These are phyloP conservation scores for Tetramorium bicarinatum DNA, from an alignment of 2,888 invertebrate species.

Conservation along the genomic window DNA sequence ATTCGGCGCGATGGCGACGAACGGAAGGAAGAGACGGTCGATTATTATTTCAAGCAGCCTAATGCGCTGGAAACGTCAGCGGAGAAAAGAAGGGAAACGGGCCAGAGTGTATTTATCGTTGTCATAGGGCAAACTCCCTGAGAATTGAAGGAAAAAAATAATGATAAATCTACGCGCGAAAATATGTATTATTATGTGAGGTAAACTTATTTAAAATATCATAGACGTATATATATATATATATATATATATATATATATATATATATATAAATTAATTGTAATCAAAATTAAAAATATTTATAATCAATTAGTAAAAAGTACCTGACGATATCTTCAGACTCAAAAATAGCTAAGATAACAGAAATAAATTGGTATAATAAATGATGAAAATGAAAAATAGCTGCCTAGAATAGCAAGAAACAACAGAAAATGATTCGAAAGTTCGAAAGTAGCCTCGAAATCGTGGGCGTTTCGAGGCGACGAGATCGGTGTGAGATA, in stretches of 20 bases:
- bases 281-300: background rate
- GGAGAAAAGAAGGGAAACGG: constrained; percentile 25
- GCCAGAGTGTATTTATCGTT: constrained; percentile 17
- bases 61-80: constrained; percentile 47
- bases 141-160: background rate
- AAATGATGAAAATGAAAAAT: constrained; percentile 12
- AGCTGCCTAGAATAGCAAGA: background rate
- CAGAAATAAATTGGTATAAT: background rate
- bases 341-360: background rate
- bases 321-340: background rate
- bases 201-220: background rate
- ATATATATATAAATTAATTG: too few species aligned
- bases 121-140: background rate
- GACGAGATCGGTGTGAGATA: constrained; percentile 44
- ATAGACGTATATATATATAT: too few species aligned
- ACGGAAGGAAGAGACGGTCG: constrained; percentile 57
- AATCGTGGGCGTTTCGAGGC: constrained; percentile 48
- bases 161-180: background rate
- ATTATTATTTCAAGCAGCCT: constrained; percentile 66
- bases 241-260: too few species aligned
- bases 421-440: constrained; percentile 45
- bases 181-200: background rate
- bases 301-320: constrained; percentile 33
- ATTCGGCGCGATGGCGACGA: constrained; percentile 59
- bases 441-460: constrained; percentile 58